Evolutionary conservation across 1,140 invertebrate species (phyloP).

Genomic region (Leptopilina clavipes): DNA sequence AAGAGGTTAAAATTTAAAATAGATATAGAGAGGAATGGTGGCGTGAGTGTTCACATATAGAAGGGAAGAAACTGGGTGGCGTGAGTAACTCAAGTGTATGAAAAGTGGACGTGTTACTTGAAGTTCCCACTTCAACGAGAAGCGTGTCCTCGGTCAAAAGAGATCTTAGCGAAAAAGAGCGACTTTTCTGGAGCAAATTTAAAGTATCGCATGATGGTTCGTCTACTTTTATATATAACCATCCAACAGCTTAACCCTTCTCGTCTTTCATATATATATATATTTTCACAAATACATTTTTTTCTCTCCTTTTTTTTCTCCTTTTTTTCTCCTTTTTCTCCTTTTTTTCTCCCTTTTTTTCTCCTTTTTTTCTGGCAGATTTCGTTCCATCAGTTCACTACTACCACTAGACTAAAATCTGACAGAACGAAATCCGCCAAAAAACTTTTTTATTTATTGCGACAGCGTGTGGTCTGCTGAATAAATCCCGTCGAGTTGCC

Average conservation of each 20-base stretch:
- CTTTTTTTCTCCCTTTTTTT: no score
- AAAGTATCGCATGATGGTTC: conserved; percentile 10
- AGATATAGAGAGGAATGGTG: no score
- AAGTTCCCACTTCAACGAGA: neutral
- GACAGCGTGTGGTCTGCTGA: conserved; percentile 23
- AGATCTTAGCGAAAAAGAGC: conserved; percentile 2
- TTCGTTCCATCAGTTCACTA: no score
- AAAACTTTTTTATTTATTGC: conserved; percentile 28
- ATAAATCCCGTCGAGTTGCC: neutral
- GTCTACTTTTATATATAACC: neutral
- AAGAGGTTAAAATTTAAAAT: no score
- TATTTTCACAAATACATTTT: neutral
- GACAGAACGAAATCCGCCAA: conserved; percentile 1
- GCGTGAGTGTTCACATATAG: neutral
- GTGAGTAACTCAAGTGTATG: conserved; percentile 3
- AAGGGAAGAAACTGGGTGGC: neutral
- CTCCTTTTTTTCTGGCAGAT: no score
- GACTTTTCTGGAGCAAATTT: conserved; percentile 19
- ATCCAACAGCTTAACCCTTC: conserved; percentile 16
- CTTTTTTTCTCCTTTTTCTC: no score
- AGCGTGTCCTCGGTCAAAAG: conserved; percentile 12
- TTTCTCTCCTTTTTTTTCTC: no score
- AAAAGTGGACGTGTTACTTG: conserved; percentile 25
- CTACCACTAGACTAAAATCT: neutral
- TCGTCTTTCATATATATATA: neutral